phyloP scores from a whole-genome alignment of 2,113 vertebrate species.

The Lepisosteus osseus region DNA sequence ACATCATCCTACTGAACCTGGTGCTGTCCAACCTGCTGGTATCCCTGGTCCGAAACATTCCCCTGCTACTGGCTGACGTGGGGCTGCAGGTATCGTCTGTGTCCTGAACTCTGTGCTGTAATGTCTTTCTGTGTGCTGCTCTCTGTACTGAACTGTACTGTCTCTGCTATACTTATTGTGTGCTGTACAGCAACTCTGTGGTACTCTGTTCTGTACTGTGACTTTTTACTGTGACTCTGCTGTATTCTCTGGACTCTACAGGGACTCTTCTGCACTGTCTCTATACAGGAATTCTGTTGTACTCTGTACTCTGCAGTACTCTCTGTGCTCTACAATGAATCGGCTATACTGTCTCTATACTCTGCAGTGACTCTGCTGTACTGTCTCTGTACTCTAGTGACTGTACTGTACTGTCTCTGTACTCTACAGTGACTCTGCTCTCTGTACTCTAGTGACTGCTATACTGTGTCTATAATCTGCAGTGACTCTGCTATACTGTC shows the following conservation, averaged over 20 bases:
- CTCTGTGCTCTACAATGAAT: no score
- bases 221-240: no score
- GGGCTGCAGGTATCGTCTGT: slow-evolving; percentile 52
- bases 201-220: not conserved
- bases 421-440: not conserved
- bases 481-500: not conserved
- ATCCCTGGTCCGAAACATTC: slow-evolving; percentile 56
- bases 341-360: no score
- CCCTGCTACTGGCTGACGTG: slow-evolving; percentile 59
- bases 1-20: slow-evolving; percentile 72
- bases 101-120: not conserved
- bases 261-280: no score
- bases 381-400: no score
- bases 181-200: not conserved
- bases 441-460: not conserved
- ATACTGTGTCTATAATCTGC: no score
- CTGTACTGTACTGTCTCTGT: no score
- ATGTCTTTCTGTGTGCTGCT: not conserved
- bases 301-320: no score
- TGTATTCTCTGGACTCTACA: no score
- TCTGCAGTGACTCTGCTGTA: no score
- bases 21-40: slow-evolving; percentile 65
- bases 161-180: not conserved
- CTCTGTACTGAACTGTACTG: not conserved
- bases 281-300: no score